Base-by-base conservation (phyloP, 2,888 invertebrate species). In the Boloria euphrosyne region DNA sequence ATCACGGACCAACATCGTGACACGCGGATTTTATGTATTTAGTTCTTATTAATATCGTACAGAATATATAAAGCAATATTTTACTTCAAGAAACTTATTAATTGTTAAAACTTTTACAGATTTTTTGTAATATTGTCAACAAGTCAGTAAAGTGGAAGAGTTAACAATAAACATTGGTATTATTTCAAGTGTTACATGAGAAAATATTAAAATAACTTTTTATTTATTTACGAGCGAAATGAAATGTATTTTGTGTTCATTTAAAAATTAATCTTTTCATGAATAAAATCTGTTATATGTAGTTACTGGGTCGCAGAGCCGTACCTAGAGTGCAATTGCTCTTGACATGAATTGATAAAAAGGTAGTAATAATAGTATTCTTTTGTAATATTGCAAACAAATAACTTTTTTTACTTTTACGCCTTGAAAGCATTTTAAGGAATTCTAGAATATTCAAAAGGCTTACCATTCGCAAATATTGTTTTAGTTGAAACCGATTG, bases 311-410 rank as follows among this genome's bases (percentile, higher is more conserved):
- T 46, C 55, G 22, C 44, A 22, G 22, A n/a, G n/a, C 13, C 44
- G 44, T 44, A 10, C 13, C 44, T 57, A 18, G n/a, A 22, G 22
- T n/a, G 18, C 44, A n/a, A n/a, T 46, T 57, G 44, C n/a, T 46
- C 44, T 55, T 46, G 18, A 44, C 10, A 46, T 57, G n/a, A 57
- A 44, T 43, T 13, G 38, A 18, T 55, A 55, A 38, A 17, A 55
- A 10, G 17, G 17, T 55, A 55, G 18, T 43, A 43, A 16, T 14
- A 1, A 43, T 55, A 14, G 18, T 55, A 17, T 55, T 55, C 17
- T 18, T 55, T 7, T 43, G 43, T 55, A 17, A 43, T 55, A 18
- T 44, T 55, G 18, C 17, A 1, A 31, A 10, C 31, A 31, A 31
- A 6, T 6, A 31, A 31, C 31, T 31, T 31, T 5, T 27, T 31